A percentile compares a stretch with the other conserved stretches of the same genome.
phyloP scores from a whole-genome alignment of 2,888 invertebrate genomes.

The Apamea anceps region DNA sequence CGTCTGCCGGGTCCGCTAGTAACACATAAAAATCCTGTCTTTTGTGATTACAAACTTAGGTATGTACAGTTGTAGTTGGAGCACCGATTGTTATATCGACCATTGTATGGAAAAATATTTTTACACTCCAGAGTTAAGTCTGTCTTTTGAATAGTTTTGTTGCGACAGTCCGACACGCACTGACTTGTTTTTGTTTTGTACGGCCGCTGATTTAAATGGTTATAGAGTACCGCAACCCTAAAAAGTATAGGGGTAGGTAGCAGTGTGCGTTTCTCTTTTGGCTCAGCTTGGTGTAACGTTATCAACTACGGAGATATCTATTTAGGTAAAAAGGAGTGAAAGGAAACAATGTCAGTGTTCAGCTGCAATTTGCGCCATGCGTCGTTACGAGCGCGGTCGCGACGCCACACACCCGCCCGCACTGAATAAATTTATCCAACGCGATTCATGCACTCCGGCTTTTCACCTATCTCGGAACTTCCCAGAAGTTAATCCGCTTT shows the following conservation, averaged over 20 bases:
- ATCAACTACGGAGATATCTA: neutral
- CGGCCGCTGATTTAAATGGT: neutral
- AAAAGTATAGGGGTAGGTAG: neutral
- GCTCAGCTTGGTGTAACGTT: neutral
- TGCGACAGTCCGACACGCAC: too few relatives aligned
- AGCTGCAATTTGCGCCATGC: conserved; percentile 8
- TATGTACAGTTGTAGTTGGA: too few relatives aligned
- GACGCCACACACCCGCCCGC: conserved; percentile 8
- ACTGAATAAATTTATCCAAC: conserved; percentile 62
- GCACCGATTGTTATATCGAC: too few relatives aligned
- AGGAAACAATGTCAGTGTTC: conserved; percentile 9
- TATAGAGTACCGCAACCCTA: neutral
- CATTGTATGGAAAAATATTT: too few relatives aligned
- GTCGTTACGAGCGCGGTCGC: conserved; percentile 29
- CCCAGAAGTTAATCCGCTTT: conserved; percentile 63
- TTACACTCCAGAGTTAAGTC: too few relatives aligned
- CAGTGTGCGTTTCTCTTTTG: neutral
- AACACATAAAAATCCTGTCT: too few relatives aligned
- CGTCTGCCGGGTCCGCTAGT: too few relatives aligned
- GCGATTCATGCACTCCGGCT: conserved; percentile 50
- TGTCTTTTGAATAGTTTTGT: too few relatives aligned
- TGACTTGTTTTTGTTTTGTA: neutral
- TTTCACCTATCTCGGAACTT: conserved; percentile 60
- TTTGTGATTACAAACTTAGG: too few relatives aligned
- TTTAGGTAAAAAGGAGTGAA: neutral